phyloP scores from a whole-genome alignment of 2,888 invertebrate species.

The Allygus modestus region DNA sequence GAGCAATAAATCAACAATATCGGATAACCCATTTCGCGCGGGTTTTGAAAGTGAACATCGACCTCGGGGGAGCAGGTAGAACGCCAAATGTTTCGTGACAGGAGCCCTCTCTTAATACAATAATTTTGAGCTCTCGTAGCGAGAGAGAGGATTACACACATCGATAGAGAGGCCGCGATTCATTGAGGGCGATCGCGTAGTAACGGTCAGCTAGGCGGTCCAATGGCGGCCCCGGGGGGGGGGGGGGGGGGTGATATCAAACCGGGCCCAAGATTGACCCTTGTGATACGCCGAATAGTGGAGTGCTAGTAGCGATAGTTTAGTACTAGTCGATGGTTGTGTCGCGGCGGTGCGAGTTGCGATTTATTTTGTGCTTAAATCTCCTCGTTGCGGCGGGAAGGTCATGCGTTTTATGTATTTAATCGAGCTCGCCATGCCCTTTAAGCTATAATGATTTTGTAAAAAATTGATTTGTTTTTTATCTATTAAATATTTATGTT shows the following conservation, averaged over 20 bases:
- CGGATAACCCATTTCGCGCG: no score
- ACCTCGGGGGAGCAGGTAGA: no score
- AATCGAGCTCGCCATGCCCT: no score
- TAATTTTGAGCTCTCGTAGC: no score
- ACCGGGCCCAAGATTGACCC: conserved; percentile 39
- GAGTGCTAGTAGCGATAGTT: background rate
- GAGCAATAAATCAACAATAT: no score
- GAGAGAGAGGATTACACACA: background rate
- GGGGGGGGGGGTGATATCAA: conserved; percentile 41
- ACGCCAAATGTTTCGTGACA: no score
- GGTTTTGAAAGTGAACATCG: no score
- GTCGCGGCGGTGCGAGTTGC: background rate
- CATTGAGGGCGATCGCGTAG: conserved; percentile 1
- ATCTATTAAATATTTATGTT: no score
- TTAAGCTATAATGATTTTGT: no score
- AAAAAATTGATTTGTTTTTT: no score
- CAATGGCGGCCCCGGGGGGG: background rate
- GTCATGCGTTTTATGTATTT: background rate
- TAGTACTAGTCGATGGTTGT: background rate
- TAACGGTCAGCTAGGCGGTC: conserved; percentile 24
- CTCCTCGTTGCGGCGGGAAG: background rate
- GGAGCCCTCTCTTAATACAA: no score
- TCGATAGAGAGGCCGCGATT: background rate
- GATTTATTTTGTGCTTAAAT: background rate
- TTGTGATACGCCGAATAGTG: conserved; percentile 7